Evolutionary conservation across 2,113 vertebrate genomes (phyloP).

Genomic region (Lanius ludovicianus): DNA sequence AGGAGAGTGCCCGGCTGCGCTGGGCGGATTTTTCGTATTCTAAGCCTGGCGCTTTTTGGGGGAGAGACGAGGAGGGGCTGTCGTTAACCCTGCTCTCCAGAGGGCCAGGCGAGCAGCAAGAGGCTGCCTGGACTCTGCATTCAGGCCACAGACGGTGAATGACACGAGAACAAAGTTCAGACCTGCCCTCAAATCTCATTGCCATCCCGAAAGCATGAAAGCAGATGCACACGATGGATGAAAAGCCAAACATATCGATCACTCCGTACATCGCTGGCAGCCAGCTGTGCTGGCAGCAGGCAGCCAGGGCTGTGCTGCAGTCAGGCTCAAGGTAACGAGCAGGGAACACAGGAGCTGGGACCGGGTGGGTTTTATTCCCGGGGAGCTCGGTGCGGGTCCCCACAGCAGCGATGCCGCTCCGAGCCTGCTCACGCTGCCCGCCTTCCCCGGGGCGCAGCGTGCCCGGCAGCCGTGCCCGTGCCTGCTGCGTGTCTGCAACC

Average conservation of each 20-base stretch:
- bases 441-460: neutral
- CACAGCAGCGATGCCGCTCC: neutral
- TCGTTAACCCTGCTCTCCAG: neutral
- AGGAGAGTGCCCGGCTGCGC: neutral
- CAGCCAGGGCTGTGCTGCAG: neutral
- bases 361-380: neutral
- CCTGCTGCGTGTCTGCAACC: neutral
- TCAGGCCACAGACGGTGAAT: neutral
- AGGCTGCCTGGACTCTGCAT: neutral
- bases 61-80: neutral
- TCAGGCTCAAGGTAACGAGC: neutral
- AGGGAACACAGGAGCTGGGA: neutral
- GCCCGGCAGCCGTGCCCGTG: neutral
- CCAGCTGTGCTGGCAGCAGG: slow-evolving; percentile 40
- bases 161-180: neutral
- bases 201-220: neutral
- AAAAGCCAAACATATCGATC: slow-evolving; percentile 48
- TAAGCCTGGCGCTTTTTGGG: neutral
- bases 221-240: neutral
- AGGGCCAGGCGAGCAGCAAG: neutral
- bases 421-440: neutral
- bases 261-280: neutral
- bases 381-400: neutral
- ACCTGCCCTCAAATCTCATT: neutral
- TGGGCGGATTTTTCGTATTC: neutral